Evolutionary conservation across 2,888 invertebrate genomes (phyloP), one percentile per base, ranked within the genome.

Genomic region (Pandemis heparana): DNA sequence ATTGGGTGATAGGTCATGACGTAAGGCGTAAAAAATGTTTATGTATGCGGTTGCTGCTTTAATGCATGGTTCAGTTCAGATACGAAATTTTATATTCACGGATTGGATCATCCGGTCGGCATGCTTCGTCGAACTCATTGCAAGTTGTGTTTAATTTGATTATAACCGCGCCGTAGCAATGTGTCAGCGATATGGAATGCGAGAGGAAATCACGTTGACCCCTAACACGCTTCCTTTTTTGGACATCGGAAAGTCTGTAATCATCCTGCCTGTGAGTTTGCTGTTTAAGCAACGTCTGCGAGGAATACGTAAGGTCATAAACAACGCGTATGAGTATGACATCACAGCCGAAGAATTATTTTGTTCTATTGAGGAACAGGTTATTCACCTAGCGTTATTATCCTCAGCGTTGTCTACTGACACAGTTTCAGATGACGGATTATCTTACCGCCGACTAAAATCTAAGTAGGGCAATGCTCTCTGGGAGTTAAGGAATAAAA

Each of bases 141-240:
- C 87, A 87, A 88, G 85, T 86, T 81, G 83, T 85, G 82, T 90
- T 90, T 88, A 88, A 90, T 90, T 89, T 84, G 87, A 87, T 89
- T 90, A 85, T 87, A 87, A 87, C 83, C 80, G 83, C 82, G 86
- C 79, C 85, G 84, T 83, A 79, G 81, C 84, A 84, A 84, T 92
- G 89, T 91, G 90, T 92, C 92, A 92, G 87, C 85, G 83, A 82
- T 87, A 87, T 79, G 92, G 92, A 89, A 93, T 92, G 92, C 89
- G 86, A 89, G 89, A 89, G 91, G 92, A 92, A 89, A 91, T 89
- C 89, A 89, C 89, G 88, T 87, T 92, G 92, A 92, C 91, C 91
- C 89, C 88, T 90, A 89, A 87, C 85, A 79, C 82, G 82, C 84
- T 83, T 87, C 92, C 92, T 89, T 91, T 91, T 92, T 89, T 82